phyloP scores from a whole-genome alignment of 2,113 vertebrate genomes.

The Ceyx margarethae region DNA sequence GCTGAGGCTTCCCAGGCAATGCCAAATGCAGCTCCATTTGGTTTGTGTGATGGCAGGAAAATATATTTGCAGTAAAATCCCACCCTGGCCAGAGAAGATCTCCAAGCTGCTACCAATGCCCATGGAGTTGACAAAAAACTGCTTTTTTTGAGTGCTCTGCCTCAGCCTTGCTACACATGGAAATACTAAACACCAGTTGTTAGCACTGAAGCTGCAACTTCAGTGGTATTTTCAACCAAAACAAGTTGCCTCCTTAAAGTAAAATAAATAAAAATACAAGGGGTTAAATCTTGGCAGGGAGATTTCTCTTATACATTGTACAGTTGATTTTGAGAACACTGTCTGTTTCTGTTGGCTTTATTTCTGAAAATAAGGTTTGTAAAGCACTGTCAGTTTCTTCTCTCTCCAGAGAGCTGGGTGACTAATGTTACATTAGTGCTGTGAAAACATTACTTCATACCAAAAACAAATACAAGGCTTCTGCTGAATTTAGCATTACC shows the following conservation, averaged over 20 bases:
- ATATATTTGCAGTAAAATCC: neutral
- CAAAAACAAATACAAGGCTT: neutral
- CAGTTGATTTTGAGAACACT: neutral
- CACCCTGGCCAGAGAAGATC: neutral
- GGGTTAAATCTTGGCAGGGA: neutral
- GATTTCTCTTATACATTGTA: neutral
- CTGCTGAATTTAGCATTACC: slow-evolving; percentile 8
- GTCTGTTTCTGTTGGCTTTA: neutral
- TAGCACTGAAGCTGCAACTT: neutral
- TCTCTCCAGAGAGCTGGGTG: neutral
- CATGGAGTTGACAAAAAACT: neutral
- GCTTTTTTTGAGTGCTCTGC: neutral
- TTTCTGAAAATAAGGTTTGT: slow-evolving; percentile 1
- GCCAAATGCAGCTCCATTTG: neutral
- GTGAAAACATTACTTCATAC: slow-evolving; percentile 29
- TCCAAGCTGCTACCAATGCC: neutral
- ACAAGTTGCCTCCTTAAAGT: neutral
- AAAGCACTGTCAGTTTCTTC: neutral
- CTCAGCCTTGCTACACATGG: neutral
- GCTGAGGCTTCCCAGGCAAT: neutral
- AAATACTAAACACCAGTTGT: neutral
- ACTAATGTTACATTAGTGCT: neutral
- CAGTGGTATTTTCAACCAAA: neutral
- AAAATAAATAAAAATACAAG: neutral
- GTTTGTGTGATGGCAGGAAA: neutral